phyloP scores from a whole-genome alignment of 2,113 vertebrate species.

The Chionodraco myersi region DNA sequence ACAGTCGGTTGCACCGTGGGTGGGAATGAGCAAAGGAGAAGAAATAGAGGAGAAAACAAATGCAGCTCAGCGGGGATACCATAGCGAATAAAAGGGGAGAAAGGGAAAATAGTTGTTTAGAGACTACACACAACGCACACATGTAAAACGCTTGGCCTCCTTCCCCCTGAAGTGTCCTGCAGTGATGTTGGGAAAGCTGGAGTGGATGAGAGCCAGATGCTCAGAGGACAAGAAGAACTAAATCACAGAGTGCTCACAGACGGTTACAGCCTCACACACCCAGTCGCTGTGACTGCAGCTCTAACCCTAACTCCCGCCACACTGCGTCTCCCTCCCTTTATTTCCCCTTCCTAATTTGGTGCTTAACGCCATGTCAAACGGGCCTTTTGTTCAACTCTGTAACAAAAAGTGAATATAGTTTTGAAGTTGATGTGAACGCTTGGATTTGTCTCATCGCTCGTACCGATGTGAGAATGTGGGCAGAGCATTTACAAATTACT shows the following conservation, averaged over 20 bases:
- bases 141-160: slow-evolving; percentile 20
- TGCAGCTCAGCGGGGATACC: slow-evolving; percentile 9
- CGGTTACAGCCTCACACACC: slow-evolving; percentile 33
- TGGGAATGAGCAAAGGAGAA: slow-evolving; percentile 22
- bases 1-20: slow-evolving; percentile 62
- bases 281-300: slow-evolving; percentile 38
- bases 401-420: slow-evolving; percentile 6
- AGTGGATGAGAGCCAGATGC: slow-evolving; percentile 71
- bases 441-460: slow-evolving; percentile 27
- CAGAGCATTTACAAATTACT: not conserved
- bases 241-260: slow-evolving; percentile 55
- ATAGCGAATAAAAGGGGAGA: not conserved
- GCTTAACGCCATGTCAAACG: slow-evolving; percentile 16
- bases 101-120: slow-evolving; percentile 6
- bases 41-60: not conserved
- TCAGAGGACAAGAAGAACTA: slow-evolving; percentile 50
- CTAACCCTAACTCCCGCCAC: slow-evolving; percentile 34
- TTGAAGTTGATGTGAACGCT: not conserved
- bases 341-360: slow-evolving; percentile 44
- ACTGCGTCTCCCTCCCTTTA: slow-evolving; percentile 11
- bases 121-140: slow-evolving; percentile 24
- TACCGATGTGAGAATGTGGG: slow-evolving; percentile 13
- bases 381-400: slow-evolving; percentile 1
- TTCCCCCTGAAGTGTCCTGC: slow-evolving; percentile 41
- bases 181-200: slow-evolving; percentile 47